Percentiles rank a stretch among this genome's conserved stretches.
phyloP scores from a whole-genome alignment of 2,113 vertebrate genomes.

The Apeltes quadracus region DNA sequence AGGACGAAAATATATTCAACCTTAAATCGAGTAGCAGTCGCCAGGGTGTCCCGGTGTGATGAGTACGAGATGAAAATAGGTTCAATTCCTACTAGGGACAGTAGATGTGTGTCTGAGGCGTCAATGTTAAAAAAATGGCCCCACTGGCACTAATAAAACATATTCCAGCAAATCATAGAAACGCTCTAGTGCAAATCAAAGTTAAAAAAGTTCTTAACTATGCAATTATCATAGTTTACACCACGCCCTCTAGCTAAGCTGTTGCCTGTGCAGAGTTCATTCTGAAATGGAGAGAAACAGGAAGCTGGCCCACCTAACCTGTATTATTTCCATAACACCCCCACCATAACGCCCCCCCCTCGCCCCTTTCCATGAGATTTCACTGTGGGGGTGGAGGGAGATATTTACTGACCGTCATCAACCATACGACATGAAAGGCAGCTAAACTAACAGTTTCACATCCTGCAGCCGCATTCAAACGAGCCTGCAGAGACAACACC shows the following conservation, averaged over 20 bases:
- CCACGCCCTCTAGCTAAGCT: neutral
- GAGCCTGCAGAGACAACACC: neutral
- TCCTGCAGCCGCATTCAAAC: constrained; percentile 11
- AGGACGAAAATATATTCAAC: neutral
- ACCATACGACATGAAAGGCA: constrained; percentile 4
- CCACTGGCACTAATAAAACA: neutral
- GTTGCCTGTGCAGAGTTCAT: constrained; percentile 5
- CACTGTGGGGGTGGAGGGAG: neutral
- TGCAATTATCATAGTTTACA: neutral
- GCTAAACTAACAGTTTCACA: constrained; percentile 22
- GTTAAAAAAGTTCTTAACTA: neutral
- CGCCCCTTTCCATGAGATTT: constrained; percentile 33
- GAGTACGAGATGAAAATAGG: neutral
- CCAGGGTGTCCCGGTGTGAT: neutral
- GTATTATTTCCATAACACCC: constrained; percentile 29
- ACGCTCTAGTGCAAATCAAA: neutral
- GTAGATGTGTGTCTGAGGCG: neutral
- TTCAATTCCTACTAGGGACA: neutral
- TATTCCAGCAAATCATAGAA: neutral
- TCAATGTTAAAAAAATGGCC: neutral
- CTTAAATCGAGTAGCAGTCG: neutral
- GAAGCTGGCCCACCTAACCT: constrained; percentile 40
- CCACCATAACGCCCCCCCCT: constrained; percentile 19
- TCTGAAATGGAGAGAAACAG: constrained; percentile 48
- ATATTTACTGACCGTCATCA: constrained; percentile 8